Percentiles rank a stretch among this genome's conserved stretches.
Evolutionary conservation across 2,888 invertebrate species (phyloP).

Genomic region (Plagodis dolabraria): DNA sequence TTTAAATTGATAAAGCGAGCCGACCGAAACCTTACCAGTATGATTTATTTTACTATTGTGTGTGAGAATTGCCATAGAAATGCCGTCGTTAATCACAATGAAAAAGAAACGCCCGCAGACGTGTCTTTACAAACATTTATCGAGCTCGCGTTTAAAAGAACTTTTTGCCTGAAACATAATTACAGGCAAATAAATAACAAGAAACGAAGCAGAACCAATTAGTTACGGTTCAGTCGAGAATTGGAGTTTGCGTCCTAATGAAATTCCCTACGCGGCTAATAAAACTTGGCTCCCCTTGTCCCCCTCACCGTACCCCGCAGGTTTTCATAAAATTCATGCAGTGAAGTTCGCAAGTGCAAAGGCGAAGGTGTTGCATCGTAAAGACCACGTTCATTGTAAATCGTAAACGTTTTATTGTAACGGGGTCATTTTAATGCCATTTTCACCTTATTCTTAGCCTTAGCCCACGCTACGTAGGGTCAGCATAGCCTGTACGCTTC

Average conservation of each 20-base stretch:
- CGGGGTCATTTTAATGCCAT: slow-evolving; percentile 6
- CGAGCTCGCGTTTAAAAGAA: slow-evolving; percentile 28
- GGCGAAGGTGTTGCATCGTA: slow-evolving; percentile 21
- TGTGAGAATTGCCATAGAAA: slow-evolving; percentile 30
- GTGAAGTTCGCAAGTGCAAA: slow-evolving; percentile 14
- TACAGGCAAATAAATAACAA: slow-evolving; percentile 60
- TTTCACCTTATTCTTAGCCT: no score
- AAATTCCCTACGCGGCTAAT: slow-evolving; percentile 54
- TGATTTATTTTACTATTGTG: neutral
- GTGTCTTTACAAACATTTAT: slow-evolving; percentile 20
- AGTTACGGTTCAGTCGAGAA: slow-evolving; percentile 54
- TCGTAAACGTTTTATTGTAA: slow-evolving; percentile 29
- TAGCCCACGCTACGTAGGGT: no score
- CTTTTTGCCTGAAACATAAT: slow-evolving; percentile 44
- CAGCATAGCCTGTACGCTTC: no score
- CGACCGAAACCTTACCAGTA: neutral
- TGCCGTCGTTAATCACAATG: slow-evolving; percentile 13
- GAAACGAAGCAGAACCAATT: slow-evolving; percentile 54
- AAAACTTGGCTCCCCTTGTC: slow-evolving; percentile 17
- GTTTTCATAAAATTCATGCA: slow-evolving; percentile 11
- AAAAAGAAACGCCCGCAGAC: slow-evolving; percentile 5
- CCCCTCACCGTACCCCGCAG: slow-evolving; percentile 5
- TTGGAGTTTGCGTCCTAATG: slow-evolving; percentile 59
- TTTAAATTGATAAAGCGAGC: neutral
- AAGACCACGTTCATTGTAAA: slow-evolving; percentile 17